A percentile compares a stretch with the other conserved stretches of the same genome.
Evolutionary conservation across 2,113 vertebrate genomes (phyloP).

Genomic region (Opisthocomus hoazin): DNA sequence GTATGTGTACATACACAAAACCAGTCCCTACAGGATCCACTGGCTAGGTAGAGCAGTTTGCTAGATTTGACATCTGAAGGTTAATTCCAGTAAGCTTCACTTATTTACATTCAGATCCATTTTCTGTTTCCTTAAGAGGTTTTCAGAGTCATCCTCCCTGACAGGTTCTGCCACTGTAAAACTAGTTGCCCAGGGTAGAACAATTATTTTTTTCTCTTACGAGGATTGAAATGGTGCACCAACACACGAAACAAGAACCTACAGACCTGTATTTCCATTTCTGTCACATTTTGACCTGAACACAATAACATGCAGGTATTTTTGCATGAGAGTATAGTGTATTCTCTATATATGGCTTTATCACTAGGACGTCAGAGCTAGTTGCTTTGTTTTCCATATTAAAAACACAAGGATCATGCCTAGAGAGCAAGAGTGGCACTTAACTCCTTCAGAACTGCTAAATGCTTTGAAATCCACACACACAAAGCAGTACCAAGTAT

Average conservation of each 20-base stretch:
- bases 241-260: neutral
- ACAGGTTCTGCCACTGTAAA: neutral
- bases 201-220: neutral
- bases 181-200: neutral
- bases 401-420: neutral
- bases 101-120: neutral
- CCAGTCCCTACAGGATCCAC: neutral
- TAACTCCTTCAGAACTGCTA: neutral
- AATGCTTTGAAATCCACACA: neutral
- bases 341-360: neutral
- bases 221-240: neutral
- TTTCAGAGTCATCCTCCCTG: neutral
- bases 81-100: neutral
- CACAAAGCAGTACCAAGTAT: too few species aligned
- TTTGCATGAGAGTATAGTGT: neutral
- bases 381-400: neutral
- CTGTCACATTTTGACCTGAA: neutral
- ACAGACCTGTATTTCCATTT: neutral
- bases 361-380: neutral
- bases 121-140: neutral
- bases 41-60: rapidly evolving
- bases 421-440: neutral
- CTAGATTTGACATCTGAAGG: neutral
- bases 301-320: neutral
- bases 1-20: rapidly evolving